Evolutionary conservation across 2,888 invertebrate species (phyloP).

Genomic region (Nomada hirtipes): DNA sequence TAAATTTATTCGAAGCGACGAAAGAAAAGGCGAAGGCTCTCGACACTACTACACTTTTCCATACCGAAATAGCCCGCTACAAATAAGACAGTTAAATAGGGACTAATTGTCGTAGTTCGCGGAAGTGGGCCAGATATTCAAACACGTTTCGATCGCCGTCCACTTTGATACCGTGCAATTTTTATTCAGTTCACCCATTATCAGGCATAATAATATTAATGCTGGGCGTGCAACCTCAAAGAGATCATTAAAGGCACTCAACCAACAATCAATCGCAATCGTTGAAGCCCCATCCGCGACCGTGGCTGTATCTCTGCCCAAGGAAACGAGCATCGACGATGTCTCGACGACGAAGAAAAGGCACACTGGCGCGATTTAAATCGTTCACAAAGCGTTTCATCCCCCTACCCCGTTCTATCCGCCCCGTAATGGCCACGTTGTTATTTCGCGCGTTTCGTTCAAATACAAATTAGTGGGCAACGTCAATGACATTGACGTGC

Average conservation of each 20-base stretch:
- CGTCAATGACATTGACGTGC: slow-evolving; percentile 46
- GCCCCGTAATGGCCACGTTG: slow-evolving; percentile 24
- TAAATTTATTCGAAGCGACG: not conserved
- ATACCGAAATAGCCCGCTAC: too few species aligned
- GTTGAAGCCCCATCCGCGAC: not conserved
- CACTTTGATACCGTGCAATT: not conserved
- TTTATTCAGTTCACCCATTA: not conserved
- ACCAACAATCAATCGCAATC: not conserved
- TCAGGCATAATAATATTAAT: slow-evolving; percentile 5
- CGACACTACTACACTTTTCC: too few species aligned
- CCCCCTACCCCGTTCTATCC: not conserved
- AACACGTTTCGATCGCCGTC: not conserved
- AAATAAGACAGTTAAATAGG: too few species aligned
- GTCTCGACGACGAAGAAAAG: not conserved
- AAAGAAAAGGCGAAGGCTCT: not conserved
- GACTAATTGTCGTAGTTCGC: too few species aligned
- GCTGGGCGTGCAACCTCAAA: not conserved
- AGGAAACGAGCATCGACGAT: too few species aligned
- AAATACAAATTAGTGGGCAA: slow-evolving; percentile 53
- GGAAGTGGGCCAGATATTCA: not conserved
- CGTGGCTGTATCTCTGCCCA: not conserved
- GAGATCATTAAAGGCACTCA: not conserved
- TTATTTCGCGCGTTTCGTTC: slow-evolving; percentile 46
- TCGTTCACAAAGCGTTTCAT: not conserved
- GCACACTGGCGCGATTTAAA: not conserved